Evolutionary conservation across 2,888 invertebrate species (phyloP).

Genomic region (Theristus sp.): DNA sequence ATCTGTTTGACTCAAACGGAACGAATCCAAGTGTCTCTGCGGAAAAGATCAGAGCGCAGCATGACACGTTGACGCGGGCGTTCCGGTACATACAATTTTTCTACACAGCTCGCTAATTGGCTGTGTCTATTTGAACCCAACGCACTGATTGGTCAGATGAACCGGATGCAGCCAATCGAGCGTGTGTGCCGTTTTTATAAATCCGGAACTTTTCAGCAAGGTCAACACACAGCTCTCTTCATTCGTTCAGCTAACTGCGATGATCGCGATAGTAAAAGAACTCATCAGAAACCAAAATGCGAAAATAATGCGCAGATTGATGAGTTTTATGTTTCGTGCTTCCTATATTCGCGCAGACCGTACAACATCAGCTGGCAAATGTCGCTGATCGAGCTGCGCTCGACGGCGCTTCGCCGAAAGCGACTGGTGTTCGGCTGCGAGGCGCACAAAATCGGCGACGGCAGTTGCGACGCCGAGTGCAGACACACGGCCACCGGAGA

Average conservation of each 20-base stretch:
- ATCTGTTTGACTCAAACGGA: conserved; percentile 22
- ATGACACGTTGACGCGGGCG: conserved; percentile 17
- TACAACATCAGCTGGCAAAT: conserved; percentile 25
- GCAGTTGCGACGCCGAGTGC: conserved; percentile 23
- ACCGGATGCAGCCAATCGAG: too few relatives aligned
- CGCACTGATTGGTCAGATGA: too few relatives aligned
- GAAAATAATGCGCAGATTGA: too few relatives aligned
- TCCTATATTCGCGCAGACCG: conserved; percentile 4
- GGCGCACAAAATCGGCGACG: conserved; percentile 20
- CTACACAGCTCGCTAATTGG: background rate
- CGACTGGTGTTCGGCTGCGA: conserved; percentile 23
- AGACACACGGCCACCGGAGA: conserved; percentile 21
- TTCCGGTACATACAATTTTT: conserved; percentile 14
- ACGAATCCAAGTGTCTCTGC: conserved; percentile 17
- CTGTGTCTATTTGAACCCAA: background rate
- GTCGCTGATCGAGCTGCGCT: conserved; percentile 10
- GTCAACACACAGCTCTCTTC: too few relatives aligned
- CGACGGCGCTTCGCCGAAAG: conserved; percentile 15
- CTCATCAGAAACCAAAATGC: too few relatives aligned
- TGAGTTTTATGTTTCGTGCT: background rate
- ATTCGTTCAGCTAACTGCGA: too few relatives aligned
- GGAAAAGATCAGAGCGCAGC: conserved; percentile 19
- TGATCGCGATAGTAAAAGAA: too few relatives aligned
- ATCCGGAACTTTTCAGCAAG: too few relatives aligned
- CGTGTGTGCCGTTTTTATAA: too few relatives aligned